Conservation (phyloP, 2,888 invertebrate species). For the Pseudolycoriella hygida region DNA sequence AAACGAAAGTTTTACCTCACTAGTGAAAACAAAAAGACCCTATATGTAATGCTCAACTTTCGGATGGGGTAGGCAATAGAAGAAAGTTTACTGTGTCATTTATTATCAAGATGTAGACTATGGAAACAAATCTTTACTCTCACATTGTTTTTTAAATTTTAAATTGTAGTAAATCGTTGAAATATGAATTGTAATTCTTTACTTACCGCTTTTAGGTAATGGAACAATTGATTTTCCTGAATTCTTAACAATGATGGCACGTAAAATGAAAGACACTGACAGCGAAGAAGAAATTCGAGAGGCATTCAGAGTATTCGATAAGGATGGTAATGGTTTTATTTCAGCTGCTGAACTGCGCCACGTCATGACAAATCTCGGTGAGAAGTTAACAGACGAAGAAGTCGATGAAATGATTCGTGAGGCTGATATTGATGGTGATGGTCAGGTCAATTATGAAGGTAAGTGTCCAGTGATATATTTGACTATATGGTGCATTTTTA, state of each 20-base stretch:
- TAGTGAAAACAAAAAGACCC: too few species aligned
- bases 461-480: slow-evolving; percentile 10
- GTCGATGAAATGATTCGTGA: slow-evolving; percentile 99
- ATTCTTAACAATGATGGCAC: slow-evolving; percentile 99
- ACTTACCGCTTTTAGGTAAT: slow-evolving; percentile 80
- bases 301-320: slow-evolving; percentile 97
- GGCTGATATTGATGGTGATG: slow-evolving; percentile 98
- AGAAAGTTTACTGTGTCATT: too few species aligned
- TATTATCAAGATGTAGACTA: too few species aligned
- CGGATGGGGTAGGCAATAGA: too few species aligned
- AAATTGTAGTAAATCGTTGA: too few species aligned
- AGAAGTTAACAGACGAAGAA: slow-evolving; percentile 97
- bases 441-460: slow-evolving; percentile 56
- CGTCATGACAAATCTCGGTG: slow-evolving; percentile 99
- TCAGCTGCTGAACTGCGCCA: slow-evolving; percentile 95
- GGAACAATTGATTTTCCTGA: slow-evolving; percentile 99
- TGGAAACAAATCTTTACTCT: too few species aligned
- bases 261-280: slow-evolving; percentile 99
- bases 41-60: too few species aligned
- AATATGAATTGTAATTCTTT: too few species aligned
- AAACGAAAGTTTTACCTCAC: too few species aligned
- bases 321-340: slow-evolving; percentile 99
- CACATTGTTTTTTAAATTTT: too few species aligned
- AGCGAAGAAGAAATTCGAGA: slow-evolving; percentile 98
- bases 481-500: too few species aligned